Evolutionary conservation across 2,797 vertebrate species (phyloP).

Genomic region (Bothrops alternatus): DNA sequence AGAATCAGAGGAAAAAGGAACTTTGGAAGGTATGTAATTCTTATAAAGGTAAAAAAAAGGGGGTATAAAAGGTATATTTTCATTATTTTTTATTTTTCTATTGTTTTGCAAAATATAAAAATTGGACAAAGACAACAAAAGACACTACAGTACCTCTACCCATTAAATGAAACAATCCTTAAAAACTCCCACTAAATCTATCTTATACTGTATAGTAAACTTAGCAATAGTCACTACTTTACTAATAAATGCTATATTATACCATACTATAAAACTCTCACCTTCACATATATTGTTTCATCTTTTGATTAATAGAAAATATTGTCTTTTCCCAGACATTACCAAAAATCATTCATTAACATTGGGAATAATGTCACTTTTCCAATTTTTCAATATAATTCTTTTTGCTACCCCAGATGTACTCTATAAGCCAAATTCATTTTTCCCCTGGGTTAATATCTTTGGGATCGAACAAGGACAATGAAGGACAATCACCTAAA

Average conservation of each 20-base stretch:
- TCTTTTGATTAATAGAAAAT: not conserved
- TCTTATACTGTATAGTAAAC: not conserved
- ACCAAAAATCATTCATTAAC: not conserved
- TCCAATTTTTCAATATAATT: not conserved
- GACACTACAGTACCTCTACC: no score
- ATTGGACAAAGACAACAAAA: no score
- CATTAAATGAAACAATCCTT: no score
- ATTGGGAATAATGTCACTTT: not conserved
- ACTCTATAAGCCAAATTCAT: not conserved
- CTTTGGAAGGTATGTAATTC: not conserved
- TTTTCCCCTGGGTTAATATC: not conserved
- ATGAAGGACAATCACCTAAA: no score
- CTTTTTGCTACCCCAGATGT: not conserved
- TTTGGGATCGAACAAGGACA: not conserved
- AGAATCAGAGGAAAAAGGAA: not conserved
- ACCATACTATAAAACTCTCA: not conserved
- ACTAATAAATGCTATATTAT: not conserved
- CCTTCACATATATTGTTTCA: not conserved
- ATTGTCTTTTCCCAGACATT: not conserved
- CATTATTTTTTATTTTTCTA: not conserved
- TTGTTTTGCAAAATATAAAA: not conserved
- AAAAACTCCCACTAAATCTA: not conserved
- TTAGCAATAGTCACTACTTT: not conserved
- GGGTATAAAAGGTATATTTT: not conserved
- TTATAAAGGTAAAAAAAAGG: not conserved